Conservation (phyloP, 2,888 invertebrate genomes). For the Cryptophagus acutangulus region DNA sequence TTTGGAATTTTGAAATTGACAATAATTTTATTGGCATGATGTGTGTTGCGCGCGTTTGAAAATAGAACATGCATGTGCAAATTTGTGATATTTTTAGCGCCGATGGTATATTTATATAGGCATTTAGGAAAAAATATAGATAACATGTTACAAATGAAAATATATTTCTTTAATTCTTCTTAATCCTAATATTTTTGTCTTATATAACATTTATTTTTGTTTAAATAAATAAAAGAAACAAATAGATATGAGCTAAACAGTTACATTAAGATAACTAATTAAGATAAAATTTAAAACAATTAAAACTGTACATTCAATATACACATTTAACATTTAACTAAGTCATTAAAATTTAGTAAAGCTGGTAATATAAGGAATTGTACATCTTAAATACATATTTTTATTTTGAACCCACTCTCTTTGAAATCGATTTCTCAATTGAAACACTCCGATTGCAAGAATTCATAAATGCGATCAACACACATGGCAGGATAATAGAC, state of each 20-base stretch:
- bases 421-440: slow-evolving; percentile 27
- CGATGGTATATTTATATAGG: no score
- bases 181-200: slow-evolving; percentile 27
- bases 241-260: slow-evolving; percentile 23
- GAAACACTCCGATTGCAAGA: slow-evolving; percentile 47
- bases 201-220: slow-evolving; percentile 23
- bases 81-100: no score
- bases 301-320: slow-evolving; percentile 28
- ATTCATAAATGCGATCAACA: slow-evolving; percentile 47
- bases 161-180: slow-evolving; percentile 38
- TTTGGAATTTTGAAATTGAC: no score
- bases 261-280: no score
- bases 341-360: slow-evolving; percentile 23
- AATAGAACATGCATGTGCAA: no score
- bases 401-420: slow-evolving; percentile 36
- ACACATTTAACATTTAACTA: slow-evolving; percentile 17
- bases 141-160: slow-evolving; percentile 33
- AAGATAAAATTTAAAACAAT: slow-evolving; percentile 23
- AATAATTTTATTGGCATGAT: no score
- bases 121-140: no score
- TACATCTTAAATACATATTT: slow-evolving; percentile 35
- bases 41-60: no score
- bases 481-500: slow-evolving; percentile 44
- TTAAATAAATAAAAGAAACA: slow-evolving; percentile 31
- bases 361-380: slow-evolving; percentile 37